Conservation (phyloP, 1,140 invertebrate species). For the Drosophila dunni region DNA sequence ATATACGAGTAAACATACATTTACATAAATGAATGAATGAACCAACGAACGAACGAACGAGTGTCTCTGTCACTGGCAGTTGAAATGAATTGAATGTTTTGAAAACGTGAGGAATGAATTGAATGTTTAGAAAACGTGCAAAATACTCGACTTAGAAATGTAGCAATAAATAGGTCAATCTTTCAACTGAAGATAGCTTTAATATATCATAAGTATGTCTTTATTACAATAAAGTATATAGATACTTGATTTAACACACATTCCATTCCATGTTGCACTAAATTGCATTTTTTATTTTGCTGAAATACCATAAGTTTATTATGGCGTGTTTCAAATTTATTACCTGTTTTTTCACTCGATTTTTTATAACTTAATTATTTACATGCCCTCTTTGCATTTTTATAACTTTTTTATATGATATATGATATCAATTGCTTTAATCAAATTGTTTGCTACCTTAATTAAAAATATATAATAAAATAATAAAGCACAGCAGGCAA, state of each 20-base stretch:
- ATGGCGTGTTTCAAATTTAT: no score
- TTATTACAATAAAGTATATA: background rate
- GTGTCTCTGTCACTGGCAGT: constrained; percentile 11
- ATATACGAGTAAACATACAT: constrained; percentile 27
- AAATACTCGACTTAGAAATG: background rate
- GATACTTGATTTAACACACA: background rate
- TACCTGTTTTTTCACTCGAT: no score
- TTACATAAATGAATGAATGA: constrained; percentile 30
- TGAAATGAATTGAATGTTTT: constrained; percentile 18
- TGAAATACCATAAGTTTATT: no score
- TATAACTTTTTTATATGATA: no score
- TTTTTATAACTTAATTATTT: no score
- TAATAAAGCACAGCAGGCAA: no score
- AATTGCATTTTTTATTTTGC: background rate
- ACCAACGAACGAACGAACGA: background rate
- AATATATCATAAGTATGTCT: background rate
- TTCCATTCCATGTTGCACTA: background rate
- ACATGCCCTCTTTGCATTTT: no score
- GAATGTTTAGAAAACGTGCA: background rate
- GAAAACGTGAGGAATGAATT: background rate
- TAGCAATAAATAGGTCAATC: background rate
- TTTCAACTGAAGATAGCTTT: background rate
- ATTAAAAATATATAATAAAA: no score
- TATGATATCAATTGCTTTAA: no score
- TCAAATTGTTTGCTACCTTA: no score